Evolutionary conservation across 2,797 vertebrate genomes (phyloP).

Genomic region (Lagodon rhomboides): DNA sequence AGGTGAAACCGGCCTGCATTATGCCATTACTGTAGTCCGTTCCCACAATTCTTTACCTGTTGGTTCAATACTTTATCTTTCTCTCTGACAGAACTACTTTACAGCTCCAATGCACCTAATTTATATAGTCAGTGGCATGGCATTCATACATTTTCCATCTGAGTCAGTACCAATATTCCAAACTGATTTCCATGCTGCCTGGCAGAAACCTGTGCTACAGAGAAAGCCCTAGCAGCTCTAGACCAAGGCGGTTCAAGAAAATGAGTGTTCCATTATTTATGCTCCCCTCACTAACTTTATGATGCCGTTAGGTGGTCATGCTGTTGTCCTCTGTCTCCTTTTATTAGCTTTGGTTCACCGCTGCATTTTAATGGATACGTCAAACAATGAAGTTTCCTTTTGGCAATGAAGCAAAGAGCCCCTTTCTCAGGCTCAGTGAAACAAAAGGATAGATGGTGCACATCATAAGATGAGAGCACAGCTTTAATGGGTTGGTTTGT

Average conservation of each 20-base stretch:
- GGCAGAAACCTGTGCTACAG: constrained; percentile 55
- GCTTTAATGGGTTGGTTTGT: constrained; percentile 73
- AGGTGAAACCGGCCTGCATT: constrained; percentile 40
- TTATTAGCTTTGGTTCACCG: constrained; percentile 75
- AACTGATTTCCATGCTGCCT: constrained; percentile 66
- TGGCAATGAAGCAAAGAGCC: constrained; percentile 59
- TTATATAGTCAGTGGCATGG: constrained; percentile 59
- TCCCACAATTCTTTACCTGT: constrained; percentile 43
- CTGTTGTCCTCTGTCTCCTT: constrained; percentile 78
- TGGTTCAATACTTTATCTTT: constrained; percentile 55
- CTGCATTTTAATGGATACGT: constrained; percentile 78
- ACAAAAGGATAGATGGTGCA: constrained; percentile 61
- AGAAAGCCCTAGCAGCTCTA: constrained; percentile 54
- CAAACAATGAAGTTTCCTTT: constrained; percentile 72
- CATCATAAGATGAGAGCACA: constrained; percentile 51
- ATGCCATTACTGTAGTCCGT: constrained; percentile 31
- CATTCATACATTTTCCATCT: constrained; percentile 63
- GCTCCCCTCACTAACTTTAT: constrained; percentile 77
- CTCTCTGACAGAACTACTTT: constrained; percentile 67
- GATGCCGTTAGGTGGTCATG: constrained; percentile 77
- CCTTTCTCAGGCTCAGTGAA: constrained; percentile 49
- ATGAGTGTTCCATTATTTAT: constrained; percentile 84
- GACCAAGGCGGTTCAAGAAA: constrained; percentile 66
- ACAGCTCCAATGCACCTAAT: constrained; percentile 62
- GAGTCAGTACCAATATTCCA: constrained; percentile 51